Base-by-base conservation (phyloP, 2,113 vertebrate genomes). In the Saguinus imperator region DNA sequence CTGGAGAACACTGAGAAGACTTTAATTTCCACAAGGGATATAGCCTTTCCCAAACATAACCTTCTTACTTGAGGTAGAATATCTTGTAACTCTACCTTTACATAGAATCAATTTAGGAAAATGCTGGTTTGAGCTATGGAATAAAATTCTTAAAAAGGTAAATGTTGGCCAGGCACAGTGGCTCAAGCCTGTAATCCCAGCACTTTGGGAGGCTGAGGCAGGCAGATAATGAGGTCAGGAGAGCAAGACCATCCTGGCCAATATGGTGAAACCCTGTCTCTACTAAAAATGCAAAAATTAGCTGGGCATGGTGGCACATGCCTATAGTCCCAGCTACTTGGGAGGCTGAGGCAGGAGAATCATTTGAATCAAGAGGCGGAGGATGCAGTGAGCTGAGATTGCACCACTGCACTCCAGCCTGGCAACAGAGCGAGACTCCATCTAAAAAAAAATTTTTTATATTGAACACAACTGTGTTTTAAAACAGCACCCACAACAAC, bases 131-230 rank as follows among this genome's bases (percentile, higher is more conserved):
- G 72, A 94, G 6, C 35, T 52, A 68, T 50, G 50, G 32, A 66
- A 89, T 77, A 80, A 87, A 77, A 76, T 84, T 94, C 48, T 89
- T 40, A 55, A 94, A 90, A 92, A 70, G 55, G 23, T 79, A 57
- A 11, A 40, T 52, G 2, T 83, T 84, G 61, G 61, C 27, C 5
- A 64, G 61, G 61, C 12, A 13, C 61, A 29, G 61, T 64, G 61
- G 27, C 61, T 64, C 12, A 64, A 14, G 27, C 12, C 27, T 14
- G 12, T 64, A 32, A 52, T 52, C 52, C 16, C 52, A 64, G 61
- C 61, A 29, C 12, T 29, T 64, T 0, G 5, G 61, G 61, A 64
- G 61, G 27, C 61, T 32, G 27, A 64, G 61, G 61, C 61, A 64
- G 61, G 61, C 52, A 17, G 52, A 17, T 52, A 16, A 52, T 1